Evolutionary conservation across 2,888 invertebrate species (phyloP).

Genomic region (Pomacea canaliculata): DNA sequence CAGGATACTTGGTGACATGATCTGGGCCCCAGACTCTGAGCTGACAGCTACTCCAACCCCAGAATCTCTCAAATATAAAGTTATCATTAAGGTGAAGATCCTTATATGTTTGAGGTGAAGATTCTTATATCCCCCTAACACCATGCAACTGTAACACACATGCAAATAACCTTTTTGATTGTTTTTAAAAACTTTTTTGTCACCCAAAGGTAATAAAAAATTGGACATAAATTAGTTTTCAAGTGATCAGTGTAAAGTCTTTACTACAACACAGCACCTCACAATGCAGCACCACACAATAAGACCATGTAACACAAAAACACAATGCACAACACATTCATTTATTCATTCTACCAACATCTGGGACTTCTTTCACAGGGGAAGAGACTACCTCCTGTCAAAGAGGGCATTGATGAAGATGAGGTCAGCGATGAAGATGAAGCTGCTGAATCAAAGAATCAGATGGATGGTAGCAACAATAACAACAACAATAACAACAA

Average conservation of each 20-base stretch:
- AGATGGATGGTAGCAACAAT: conserved; percentile 14
- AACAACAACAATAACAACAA: conserved; percentile 22
- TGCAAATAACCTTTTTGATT: too few species aligned
- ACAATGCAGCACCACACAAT: too few species aligned
- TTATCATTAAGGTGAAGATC: conserved; percentile 70
- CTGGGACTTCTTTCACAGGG: conserved; percentile 38
- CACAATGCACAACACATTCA: too few species aligned
- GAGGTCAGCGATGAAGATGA: conserved; percentile 65
- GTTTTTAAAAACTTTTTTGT: too few species aligned
- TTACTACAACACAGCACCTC: too few species aligned
- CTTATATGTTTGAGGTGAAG: too few species aligned
- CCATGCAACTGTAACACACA: too few species aligned
- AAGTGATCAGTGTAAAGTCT: too few species aligned
- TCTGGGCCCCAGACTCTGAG: conserved; percentile 69
- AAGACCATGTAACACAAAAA: too few species aligned
- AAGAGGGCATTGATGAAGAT: conserved; percentile 39
- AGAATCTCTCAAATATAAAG: conserved; percentile 70
- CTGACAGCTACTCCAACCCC: conserved; percentile 72
- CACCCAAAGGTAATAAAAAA: neutral
- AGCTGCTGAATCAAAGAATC: conserved; percentile 58
- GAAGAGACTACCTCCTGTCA: conserved; percentile 41
- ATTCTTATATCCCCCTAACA: too few species aligned
- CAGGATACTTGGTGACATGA: conserved; percentile 63
- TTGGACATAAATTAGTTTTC: too few species aligned
- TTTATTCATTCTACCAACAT: too few species aligned